A percentile compares a stretch with the other conserved stretches of the same genome.
Conservation (phyloP, 2,888 invertebrate genomes). For the Lypha dubia region DNA sequence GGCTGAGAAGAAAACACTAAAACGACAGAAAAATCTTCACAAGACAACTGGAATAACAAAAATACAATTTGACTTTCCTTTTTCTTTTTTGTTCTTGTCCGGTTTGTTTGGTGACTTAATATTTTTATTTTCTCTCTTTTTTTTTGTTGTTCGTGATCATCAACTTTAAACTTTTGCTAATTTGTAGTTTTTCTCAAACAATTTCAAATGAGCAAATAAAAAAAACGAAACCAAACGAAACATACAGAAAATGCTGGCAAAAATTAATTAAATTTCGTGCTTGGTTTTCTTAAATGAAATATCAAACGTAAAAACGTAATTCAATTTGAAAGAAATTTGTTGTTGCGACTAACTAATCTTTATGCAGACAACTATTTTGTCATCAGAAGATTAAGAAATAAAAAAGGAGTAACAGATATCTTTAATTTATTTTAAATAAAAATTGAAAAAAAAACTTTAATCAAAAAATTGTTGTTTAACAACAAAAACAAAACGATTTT, state of each 20-base stretch:
- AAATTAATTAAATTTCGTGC: slow-evolving; percentile 73
- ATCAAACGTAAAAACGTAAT: slow-evolving; percentile 27
- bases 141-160: slow-evolving; percentile 31
- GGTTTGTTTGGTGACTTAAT: not conserved
- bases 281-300: slow-evolving; percentile 44
- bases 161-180: slow-evolving; percentile 66
- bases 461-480: no score
- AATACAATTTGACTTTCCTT: not conserved
- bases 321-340: slow-evolving; percentile 26
- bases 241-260: slow-evolving; percentile 38
- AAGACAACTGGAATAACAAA: slow-evolving; percentile 16
- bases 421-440: not conserved
- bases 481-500: no score
- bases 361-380: not conserved
- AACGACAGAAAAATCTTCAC: slow-evolving; percentile 45
- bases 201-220: slow-evolving; percentile 12
- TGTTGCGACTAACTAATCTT: slow-evolving; percentile 1
- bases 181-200: slow-evolving; percentile 47
- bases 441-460: not conserved
- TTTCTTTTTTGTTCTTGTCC: not conserved
- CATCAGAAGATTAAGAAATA: not conserved
- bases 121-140: slow-evolving; percentile 15
- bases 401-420: not conserved
- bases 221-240: slow-evolving; percentile 32
- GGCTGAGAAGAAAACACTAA: slow-evolving; percentile 29